Evolutionary conservation across 2,888 invertebrate species (phyloP).

Genomic region (Drosophila kanekoi): DNA sequence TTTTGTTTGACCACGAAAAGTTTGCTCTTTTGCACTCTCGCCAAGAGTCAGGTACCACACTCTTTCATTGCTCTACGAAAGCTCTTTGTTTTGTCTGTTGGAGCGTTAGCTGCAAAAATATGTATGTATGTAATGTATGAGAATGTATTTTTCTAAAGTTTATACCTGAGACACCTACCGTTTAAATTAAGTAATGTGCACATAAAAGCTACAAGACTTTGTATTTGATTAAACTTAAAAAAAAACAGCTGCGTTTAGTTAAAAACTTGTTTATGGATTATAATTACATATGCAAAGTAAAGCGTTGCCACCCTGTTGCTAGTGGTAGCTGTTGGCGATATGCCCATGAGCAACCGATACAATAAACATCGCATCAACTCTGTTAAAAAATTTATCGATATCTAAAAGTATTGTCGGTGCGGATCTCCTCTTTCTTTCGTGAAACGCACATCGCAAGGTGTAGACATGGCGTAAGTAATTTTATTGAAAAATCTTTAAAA

Average conservation of each 20-base stretch:
- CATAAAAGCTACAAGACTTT: neutral
- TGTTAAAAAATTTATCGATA: constrained; percentile 18
- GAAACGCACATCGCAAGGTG: constrained; percentile 63
- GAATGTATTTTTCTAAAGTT: no score
- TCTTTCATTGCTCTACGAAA: constrained; percentile 29
- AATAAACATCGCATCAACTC: constrained; percentile 23
- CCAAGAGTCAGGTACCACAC: neutral
- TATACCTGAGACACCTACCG: neutral
- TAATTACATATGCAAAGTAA: neutral
- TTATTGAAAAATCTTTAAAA: constrained; percentile 42
- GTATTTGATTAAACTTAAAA: neutral
- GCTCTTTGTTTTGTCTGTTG: neutral
- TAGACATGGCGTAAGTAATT: constrained; percentile 82
- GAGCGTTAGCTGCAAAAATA: neutral
- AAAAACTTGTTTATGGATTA: constrained; percentile 43
- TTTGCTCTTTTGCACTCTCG: constrained; percentile 29
- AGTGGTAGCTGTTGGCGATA: neutral
- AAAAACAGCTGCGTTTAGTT: constrained; percentile 15
- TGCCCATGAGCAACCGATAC: neutral
- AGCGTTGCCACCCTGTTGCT: constrained; percentile 34
- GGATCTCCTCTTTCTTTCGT: constrained; percentile 63
- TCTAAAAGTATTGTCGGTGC: neutral
- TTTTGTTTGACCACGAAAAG: constrained; percentile 67
- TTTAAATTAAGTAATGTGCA: neutral
- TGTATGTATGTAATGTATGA: no score